Evolutionary conservation across 2,797 vertebrate species (phyloP).

Genomic region (Vespertilio murinus): DNA sequence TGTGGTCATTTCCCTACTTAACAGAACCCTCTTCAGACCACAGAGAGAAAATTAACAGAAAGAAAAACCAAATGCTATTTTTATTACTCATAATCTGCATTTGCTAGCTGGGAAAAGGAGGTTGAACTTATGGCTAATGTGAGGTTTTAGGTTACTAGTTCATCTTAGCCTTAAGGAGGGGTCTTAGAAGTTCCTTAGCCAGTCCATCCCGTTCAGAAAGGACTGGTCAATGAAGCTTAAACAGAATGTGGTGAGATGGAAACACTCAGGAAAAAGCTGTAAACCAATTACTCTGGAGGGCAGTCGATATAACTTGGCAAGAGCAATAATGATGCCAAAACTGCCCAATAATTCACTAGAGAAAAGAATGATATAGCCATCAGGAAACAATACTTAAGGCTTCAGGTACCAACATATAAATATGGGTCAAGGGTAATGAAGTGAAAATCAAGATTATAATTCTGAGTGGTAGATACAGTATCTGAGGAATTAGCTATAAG

Average conservation of each 20-base stretch:
- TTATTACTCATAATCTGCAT: conserved; percentile 16
- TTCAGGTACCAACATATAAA: conserved; percentile 35
- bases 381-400: conserved; percentile 46
- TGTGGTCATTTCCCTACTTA: conserved; percentile 45
- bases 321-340: conserved; percentile 45
- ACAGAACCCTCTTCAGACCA: conserved; percentile 55
- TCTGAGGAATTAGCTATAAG: conserved; percentile 43
- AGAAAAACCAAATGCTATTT: conserved; percentile 43
- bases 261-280: conserved; percentile 21
- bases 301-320: conserved; percentile 41
- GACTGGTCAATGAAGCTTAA: neutral
- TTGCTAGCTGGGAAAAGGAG: neutral
- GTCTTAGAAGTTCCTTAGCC: neutral
- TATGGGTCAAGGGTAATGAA: conserved; percentile 46
- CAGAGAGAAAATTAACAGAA: conserved; percentile 60
- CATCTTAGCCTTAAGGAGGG: neutral
- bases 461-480: neutral
- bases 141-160: neutral
- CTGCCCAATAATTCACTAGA: conserved; percentile 17
- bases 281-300: conserved; percentile 38
- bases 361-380: conserved; percentile 59
- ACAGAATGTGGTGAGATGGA: conserved; percentile 20
- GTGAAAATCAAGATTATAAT: conserved; percentile 48
- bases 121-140: neutral
- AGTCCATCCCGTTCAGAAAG: conserved; percentile 21